phyloP scores from a whole-genome alignment of 2,113 vertebrate species.

The Cryptomyrus ogoouensis region DNA sequence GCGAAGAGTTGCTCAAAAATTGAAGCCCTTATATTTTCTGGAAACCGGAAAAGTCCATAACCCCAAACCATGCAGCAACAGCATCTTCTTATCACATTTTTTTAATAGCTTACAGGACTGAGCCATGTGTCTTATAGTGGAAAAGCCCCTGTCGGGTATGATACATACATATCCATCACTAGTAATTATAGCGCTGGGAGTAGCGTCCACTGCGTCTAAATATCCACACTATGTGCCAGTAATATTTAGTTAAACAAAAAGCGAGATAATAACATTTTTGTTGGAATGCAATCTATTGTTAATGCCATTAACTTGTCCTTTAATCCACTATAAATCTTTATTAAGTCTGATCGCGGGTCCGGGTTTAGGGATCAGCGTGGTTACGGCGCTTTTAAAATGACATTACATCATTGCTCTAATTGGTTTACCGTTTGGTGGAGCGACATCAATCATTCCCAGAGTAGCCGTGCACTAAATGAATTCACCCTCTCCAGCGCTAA shows the following conservation, averaged over 20 bases:
- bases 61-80: neutral
- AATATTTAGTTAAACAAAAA: slow-evolving; percentile 73
- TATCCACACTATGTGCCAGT: slow-evolving; percentile 57
- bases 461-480: slow-evolving; percentile 91
- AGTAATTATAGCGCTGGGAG: slow-evolving; percentile 1
- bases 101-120: neutral
- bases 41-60: neutral
- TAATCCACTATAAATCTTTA: slow-evolving; percentile 98
- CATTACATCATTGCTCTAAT: slow-evolving; percentile 98
- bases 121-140: neutral
- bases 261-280: slow-evolving; percentile 73
- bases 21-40: neutral
- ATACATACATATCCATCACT: neutral
- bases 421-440: slow-evolving; percentile 97
- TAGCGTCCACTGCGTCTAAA: slow-evolving; percentile 22
- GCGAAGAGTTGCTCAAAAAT: neutral
- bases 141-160: neutral
- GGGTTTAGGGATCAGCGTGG: slow-evolving; percentile 91
- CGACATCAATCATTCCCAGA: slow-evolving; percentile 95
- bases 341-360: slow-evolving; percentile 91
- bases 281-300: slow-evolving; percentile 97
- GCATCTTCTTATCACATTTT: slow-evolving; percentile 7
- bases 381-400: slow-evolving; percentile 98
- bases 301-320: slow-evolving; percentile 90
- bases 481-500: slow-evolving; percentile 79